Percentiles rank a stretch among this genome's conserved stretches.
phyloP scores from a whole-genome alignment of 2,888 invertebrate genomes.

The Ectemnius cavifrons region DNA sequence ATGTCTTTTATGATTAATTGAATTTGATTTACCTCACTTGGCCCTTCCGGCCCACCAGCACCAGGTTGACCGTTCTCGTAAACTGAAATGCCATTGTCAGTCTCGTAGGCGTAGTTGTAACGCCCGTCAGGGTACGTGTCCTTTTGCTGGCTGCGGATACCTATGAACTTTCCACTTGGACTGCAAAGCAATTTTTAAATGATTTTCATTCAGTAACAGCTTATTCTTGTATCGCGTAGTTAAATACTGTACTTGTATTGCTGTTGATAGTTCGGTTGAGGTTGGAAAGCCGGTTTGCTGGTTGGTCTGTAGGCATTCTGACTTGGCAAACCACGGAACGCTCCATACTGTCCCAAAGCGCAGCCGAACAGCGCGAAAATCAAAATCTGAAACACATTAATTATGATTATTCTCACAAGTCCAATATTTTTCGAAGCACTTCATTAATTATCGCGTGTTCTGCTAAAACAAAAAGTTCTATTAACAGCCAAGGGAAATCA shows the following conservation, averaged over 20 bases:
- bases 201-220: background rate
- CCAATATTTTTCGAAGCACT: background rate
- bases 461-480: no score
- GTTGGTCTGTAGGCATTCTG: constrained; percentile 63
- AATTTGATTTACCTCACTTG: constrained; percentile 60
- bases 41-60: constrained; percentile 61
- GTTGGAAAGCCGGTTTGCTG: constrained; percentile 61
- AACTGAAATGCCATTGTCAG: constrained; percentile 75
- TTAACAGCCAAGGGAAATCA: no score
- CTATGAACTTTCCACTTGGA: constrained; percentile 64
- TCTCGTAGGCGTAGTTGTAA: constrained; percentile 73
- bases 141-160: constrained; percentile 68
- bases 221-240: background rate
- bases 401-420: no score
- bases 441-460: no score
- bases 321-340: constrained; percentile 61
- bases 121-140: constrained; percentile 72
- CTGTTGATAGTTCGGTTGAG: constrained; percentile 56
- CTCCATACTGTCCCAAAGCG: constrained; percentile 67
- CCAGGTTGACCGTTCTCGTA: constrained; percentile 70
- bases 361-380: constrained; percentile 64
- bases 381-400: constrained; percentile 67
- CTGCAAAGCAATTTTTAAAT: constrained; percentile 11
- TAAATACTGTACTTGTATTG: constrained; percentile 61
- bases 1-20: background rate